These are phyloP conservation scores for Microchirus variegatus DNA, from an alignment of 2,797 vertebrate species.

Conservation along the genomic window DNA sequence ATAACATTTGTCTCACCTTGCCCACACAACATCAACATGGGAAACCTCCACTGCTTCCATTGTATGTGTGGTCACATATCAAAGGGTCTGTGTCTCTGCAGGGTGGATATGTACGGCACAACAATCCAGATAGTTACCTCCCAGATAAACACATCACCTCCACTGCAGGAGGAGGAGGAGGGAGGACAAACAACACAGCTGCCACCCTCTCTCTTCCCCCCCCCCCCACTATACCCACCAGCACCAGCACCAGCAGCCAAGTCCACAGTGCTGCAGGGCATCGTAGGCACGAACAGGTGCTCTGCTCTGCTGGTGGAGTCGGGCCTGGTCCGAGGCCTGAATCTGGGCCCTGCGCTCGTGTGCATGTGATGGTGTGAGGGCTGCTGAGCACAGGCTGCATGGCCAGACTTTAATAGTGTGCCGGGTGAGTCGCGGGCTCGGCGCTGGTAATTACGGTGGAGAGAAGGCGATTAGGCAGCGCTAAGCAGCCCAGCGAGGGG, in stretches of 20 bases:
- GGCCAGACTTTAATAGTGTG: slow-evolving; percentile 72
- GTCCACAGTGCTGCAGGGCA: slow-evolving; percentile 72
- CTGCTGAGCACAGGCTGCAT: slow-evolving; percentile 60
- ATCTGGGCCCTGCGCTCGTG: slow-evolving; percentile 55
- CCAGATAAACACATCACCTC: slow-evolving; percentile 83
- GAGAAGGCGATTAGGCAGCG: slow-evolving; percentile 91
- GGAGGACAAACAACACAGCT: slow-evolving; percentile 68
- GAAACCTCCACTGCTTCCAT: slow-evolving; percentile 71
- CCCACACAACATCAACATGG: slow-evolving; percentile 67
- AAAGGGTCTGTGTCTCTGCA: slow-evolving; percentile 75
- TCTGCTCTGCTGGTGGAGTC: slow-evolving; percentile 60
- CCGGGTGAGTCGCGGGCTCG: slow-evolving; percentile 77
- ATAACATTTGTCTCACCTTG: slow-evolving; percentile 63
- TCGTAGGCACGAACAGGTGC: slow-evolving; percentile 69
- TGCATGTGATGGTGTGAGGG: slow-evolving; percentile 59
- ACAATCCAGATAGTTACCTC: slow-evolving; percentile 75
- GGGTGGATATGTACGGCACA: slow-evolving; percentile 71
- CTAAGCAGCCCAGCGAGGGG: slow-evolving; percentile 89
- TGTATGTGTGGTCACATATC: slow-evolving; percentile 77
- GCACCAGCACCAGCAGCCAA: slow-evolving; percentile 65
- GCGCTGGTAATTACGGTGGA: slow-evolving; percentile 89
- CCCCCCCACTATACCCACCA: no score
- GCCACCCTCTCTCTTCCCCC: slow-evolving; percentile 49
- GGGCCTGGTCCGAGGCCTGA: slow-evolving; percentile 56
- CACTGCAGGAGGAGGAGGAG: slow-evolving; percentile 62